Conservation (phyloP, 2,888 invertebrate species). For the Oligia fasciuncula region DNA sequence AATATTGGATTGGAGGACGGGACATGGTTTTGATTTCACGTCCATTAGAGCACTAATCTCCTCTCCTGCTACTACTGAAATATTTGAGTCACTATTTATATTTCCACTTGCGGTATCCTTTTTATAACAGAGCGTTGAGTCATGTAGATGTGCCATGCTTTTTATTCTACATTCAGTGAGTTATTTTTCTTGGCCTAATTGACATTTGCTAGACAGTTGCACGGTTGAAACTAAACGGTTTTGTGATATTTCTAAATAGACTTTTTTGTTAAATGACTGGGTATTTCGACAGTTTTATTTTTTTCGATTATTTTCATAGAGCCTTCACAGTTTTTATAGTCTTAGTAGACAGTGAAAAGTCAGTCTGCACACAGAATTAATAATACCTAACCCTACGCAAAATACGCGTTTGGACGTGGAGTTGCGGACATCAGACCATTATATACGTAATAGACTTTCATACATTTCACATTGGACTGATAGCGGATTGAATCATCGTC, state of each 20-base stretch:
- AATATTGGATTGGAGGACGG: neutral
- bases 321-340: neutral
- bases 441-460: neutral
- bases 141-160: neutral
- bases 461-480: neutral
- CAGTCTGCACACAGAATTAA: neutral
- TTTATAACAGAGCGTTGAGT: neutral
- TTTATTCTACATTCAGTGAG: neutral
- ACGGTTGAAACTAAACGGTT: neutral
- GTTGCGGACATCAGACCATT: too few relatives aligned
- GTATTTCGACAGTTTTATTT: neutral
- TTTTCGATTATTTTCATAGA: neutral
- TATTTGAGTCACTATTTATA: neutral
- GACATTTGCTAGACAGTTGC: neutral
- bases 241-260: neutral
- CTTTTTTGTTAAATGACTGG: neutral
- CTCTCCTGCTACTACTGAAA: neutral
- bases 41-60: neutral
- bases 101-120: neutral
- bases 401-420: neutral
- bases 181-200: neutral
- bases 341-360: neutral
- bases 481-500: neutral
- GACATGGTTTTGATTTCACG: constrained; percentile 29
- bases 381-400: neutral